Conservation (phyloP, 2,797 vertebrate genomes). For the Mormyrus hasselquistii region DNA sequence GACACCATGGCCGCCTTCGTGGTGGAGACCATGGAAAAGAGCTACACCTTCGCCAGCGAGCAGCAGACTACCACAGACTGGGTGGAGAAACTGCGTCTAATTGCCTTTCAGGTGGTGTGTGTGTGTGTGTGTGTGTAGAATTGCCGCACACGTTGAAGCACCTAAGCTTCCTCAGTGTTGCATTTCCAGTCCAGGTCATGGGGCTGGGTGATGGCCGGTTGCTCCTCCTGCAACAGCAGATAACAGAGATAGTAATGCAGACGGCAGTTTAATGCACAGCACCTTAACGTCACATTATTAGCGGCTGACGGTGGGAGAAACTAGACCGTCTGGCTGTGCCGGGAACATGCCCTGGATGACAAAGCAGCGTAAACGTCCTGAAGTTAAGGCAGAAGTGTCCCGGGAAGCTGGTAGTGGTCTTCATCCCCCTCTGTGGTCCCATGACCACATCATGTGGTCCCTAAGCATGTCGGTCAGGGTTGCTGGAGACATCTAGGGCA, state of each 20-base stretch:
- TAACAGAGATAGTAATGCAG: neutral
- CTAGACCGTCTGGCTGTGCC: neutral
- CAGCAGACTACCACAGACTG: constrained; percentile 68
- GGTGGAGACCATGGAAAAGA: constrained; percentile 72
- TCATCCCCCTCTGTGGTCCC: neutral
- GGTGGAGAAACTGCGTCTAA: constrained; percentile 75
- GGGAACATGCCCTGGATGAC: neutral
- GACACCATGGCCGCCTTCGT: constrained; percentile 76
- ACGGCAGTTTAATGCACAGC: neutral
- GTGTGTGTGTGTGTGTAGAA: neutral
- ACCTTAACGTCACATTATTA: neutral
- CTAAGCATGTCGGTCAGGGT: neutral
- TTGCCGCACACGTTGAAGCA: neutral
- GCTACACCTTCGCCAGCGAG: constrained; percentile 73
- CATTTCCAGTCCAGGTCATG: constrained; percentile 17
- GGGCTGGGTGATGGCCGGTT: neutral
- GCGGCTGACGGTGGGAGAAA: neutral
- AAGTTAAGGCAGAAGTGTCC: neutral
- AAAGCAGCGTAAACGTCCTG: neutral
- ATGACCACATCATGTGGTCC: neutral
- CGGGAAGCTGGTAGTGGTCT: neutral
- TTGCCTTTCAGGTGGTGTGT: constrained; percentile 69
- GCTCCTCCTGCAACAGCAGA: neutral
- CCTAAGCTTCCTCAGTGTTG: neutral
- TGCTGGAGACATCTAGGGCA: neutral